phyloP scores from a whole-genome alignment of 2,888 invertebrate genomes.

The Odontothrips loti region DNA sequence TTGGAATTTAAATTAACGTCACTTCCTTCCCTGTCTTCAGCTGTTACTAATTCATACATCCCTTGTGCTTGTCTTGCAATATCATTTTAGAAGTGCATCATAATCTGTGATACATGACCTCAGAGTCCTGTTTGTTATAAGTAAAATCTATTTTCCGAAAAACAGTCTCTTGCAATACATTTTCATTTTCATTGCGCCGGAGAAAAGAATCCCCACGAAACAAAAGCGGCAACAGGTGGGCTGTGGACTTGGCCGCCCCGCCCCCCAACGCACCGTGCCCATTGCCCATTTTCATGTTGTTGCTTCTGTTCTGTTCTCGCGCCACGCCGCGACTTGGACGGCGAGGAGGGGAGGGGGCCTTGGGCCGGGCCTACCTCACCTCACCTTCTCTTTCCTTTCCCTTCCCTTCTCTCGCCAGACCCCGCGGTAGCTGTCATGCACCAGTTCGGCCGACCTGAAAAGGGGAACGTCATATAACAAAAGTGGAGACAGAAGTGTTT shows the following conservation, averaged over 20 bases:
- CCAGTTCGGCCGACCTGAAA: slow-evolving; percentile 21
- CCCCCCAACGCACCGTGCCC: too few species aligned
- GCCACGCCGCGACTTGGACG: not conserved
- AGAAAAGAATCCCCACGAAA: too few species aligned
- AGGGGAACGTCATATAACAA: slow-evolving; percentile 14
- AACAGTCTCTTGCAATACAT: too few species aligned
- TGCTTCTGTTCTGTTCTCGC: not conserved
- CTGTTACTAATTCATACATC: not conserved
- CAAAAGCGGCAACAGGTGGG: too few species aligned
- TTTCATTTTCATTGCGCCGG: too few species aligned
- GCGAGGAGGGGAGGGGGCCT: not conserved
- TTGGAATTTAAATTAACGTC: not conserved
- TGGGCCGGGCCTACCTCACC: not conserved
- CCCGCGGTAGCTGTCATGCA: slow-evolving; percentile 7
- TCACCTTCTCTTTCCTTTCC: not conserved
- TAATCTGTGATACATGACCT: not conserved
- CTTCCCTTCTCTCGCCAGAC: not conserved
- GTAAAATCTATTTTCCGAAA: too few species aligned
- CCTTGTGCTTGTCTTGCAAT: not conserved
- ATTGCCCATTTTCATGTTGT: not conserved
- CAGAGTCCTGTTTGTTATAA: not conserved
- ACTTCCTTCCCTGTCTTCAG: slow-evolving; percentile 21
- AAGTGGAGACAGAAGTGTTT: not conserved
- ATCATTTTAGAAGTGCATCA: not conserved
- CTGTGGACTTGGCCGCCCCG: too few species aligned